Conservation (phyloP, 2,797 vertebrate genomes). For the Notoglanidium macrostoma region DNA sequence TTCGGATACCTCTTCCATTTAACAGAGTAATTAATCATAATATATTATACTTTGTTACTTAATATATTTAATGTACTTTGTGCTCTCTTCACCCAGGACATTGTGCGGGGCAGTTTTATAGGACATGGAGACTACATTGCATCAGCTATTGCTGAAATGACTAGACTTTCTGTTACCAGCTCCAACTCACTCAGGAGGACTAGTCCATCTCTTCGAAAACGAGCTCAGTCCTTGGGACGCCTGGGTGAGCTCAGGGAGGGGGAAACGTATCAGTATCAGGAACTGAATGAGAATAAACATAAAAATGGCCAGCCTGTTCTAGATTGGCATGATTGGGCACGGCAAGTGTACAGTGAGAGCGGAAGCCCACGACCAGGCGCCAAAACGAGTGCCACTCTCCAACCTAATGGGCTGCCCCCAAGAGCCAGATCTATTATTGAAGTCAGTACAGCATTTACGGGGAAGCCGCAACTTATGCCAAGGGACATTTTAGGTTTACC, state of each 20-base stretch:
- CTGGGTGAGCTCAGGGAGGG: conserved; percentile 79
- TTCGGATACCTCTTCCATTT: neutral
- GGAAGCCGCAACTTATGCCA: conserved; percentile 45
- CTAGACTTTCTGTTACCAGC: conserved; percentile 83
- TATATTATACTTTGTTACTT: too few relatives aligned
- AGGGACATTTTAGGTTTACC: conserved; percentile 41
- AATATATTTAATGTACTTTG: neutral
- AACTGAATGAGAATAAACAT: conserved; percentile 67
- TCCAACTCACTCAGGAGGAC: conserved; percentile 86
- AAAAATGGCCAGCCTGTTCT: conserved; percentile 60
- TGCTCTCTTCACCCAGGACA: conserved; percentile 68
- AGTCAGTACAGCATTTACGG: conserved; percentile 59
- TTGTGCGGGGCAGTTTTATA: conserved; percentile 86
- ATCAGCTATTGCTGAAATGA: conserved; percentile 85
- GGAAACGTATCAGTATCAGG: conserved; percentile 79
- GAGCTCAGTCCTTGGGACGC: conserved; percentile 85
- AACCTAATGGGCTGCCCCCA: conserved; percentile 72
- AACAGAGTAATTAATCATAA: neutral
- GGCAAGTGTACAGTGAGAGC: conserved; percentile 71
- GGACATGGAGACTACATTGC: conserved; percentile 87
- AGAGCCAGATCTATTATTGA: conserved; percentile 81
- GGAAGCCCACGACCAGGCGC: conserved; percentile 75
- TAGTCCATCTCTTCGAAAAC: conserved; percentile 80
- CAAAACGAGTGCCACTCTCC: conserved; percentile 56
- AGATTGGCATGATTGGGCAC: conserved; percentile 78